phyloP scores from a whole-genome alignment of 2,113 vertebrate species.

The Xyrauchen texanus region DNA sequence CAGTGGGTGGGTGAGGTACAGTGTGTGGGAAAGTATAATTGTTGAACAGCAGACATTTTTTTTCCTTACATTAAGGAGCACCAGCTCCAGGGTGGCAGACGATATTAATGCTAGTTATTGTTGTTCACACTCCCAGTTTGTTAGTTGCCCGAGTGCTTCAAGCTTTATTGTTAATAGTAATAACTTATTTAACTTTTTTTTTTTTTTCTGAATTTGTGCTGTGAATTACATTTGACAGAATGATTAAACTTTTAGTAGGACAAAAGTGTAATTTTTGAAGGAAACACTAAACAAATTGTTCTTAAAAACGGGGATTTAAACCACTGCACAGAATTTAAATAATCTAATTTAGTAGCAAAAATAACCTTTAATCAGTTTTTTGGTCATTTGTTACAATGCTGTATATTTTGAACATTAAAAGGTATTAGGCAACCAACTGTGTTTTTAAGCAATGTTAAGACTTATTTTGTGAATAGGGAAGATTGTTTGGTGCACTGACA shows the following conservation, averaged over 20 bases:
- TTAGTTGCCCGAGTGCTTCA: slow-evolving; percentile 38
- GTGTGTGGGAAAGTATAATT: slow-evolving; percentile 27
- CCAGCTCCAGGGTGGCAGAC: slow-evolving; percentile 49
- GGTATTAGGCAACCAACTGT: not conserved
- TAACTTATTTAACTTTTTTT: slow-evolving; percentile 57
- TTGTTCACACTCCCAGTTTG: slow-evolving; percentile 56
- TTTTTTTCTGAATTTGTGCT: slow-evolving; percentile 53
- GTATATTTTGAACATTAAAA: not conserved
- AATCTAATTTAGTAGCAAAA: not conserved
- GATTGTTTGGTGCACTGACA: slow-evolving; percentile 50
- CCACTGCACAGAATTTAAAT: slow-evolving; percentile 20
- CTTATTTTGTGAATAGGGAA: not conserved
- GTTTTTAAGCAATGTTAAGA: not conserved
- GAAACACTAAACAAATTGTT: not conserved
- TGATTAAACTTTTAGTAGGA: slow-evolving; percentile 32
- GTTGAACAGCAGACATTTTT: slow-evolving; percentile 54
- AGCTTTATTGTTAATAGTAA: slow-evolving; percentile 37
- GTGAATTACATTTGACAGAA: slow-evolving; percentile 44
- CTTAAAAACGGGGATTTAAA: slow-evolving; percentile 8
- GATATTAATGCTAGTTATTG: slow-evolving; percentile 54
- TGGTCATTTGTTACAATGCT: not conserved
- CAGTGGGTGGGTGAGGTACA: slow-evolving; percentile 36
- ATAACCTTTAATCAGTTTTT: not conserved
- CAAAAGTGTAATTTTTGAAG: not conserved
- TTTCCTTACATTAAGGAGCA: slow-evolving; percentile 79